Evolutionary conservation across 2,113 vertebrate genomes (phyloP).

Genomic region (Solea senegalensis): DNA sequence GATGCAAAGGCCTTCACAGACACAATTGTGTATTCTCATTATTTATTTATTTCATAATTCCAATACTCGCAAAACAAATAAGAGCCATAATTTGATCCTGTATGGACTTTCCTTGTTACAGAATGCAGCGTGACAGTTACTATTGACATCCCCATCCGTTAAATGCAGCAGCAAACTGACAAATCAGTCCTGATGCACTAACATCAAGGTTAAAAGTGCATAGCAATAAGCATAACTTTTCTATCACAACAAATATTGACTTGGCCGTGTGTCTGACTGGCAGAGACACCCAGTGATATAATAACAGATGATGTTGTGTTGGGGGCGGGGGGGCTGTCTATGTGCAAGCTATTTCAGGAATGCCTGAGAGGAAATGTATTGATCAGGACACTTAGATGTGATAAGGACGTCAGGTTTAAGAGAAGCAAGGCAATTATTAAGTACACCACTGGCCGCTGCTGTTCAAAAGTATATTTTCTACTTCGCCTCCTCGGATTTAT

Average conservation of each 20-base stretch:
- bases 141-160: conserved; percentile 31
- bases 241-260: conserved; percentile 67
- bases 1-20: not conserved
- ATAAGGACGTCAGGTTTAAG: conserved; percentile 82
- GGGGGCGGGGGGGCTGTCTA: not conserved
- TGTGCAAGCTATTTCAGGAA: conserved; percentile 70
- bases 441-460: conserved; percentile 84
- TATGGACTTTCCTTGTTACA: conserved; percentile 12
- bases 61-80: conserved; percentile 13
- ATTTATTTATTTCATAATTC: conserved; percentile 8
- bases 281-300: conserved; percentile 53
- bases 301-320: conserved; percentile 65
- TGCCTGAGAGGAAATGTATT: conserved; percentile 77
- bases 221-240: conserved; percentile 53
- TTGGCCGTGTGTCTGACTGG: conserved; percentile 50
- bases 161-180: conserved; percentile 20
- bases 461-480: conserved; percentile 82
- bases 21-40: conserved; percentile 13
- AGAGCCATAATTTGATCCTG: conserved; percentile 15
- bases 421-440: conserved; percentile 85
- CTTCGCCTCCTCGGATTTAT: conserved; percentile 17
- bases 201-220: conserved; percentile 42
- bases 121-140: conserved; percentile 30
- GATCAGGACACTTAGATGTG: conserved; percentile 80
- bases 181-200: conserved; percentile 29